Conservation (phyloP, 2,797 vertebrate genomes). For the Cyclura pinguis region DNA sequence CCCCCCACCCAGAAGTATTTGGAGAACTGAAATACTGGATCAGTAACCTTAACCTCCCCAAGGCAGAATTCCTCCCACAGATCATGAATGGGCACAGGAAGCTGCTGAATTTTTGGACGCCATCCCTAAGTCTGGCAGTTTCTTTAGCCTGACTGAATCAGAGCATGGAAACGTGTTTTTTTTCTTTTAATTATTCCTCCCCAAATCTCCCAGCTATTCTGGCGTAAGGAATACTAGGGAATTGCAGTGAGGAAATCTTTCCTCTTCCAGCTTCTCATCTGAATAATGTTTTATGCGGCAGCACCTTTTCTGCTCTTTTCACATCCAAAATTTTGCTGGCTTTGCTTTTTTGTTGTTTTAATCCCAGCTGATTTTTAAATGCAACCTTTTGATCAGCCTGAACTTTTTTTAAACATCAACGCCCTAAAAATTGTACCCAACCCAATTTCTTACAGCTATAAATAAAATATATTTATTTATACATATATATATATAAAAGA, state of each 20-base stretch:
- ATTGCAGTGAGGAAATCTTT: too few relatives aligned
- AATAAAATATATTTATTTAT: slow-evolving; percentile 79
- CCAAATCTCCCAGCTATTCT: too few relatives aligned
- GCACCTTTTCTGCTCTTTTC: slow-evolving; percentile 27
- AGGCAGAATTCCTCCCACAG: background rate
- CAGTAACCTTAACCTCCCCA: background rate
- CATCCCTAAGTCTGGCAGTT: background rate
- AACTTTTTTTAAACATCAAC: slow-evolving; percentile 57
- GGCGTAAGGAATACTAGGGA: too few relatives aligned
- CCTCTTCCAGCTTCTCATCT: too few relatives aligned
- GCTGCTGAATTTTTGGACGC: background rate
- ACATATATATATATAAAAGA: slow-evolving; percentile 78
- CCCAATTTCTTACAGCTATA: slow-evolving; percentile 75
- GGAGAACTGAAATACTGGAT: background rate
- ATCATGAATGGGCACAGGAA: background rate
- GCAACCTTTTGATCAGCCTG: slow-evolving; percentile 74
- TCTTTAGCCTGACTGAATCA: background rate
- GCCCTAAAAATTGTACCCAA: slow-evolving; percentile 69
- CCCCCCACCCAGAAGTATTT: background rate
- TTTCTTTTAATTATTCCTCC: too few relatives aligned
- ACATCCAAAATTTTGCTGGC: background rate
- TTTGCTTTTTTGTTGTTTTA: slow-evolving; percentile 15
- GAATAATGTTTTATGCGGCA: background rate
- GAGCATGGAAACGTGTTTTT: too few relatives aligned
- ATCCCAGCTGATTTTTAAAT: slow-evolving; percentile 41